Conservation (phyloP, 1,140 invertebrate species). For the Pogonognathellus flavescens region DNA sequence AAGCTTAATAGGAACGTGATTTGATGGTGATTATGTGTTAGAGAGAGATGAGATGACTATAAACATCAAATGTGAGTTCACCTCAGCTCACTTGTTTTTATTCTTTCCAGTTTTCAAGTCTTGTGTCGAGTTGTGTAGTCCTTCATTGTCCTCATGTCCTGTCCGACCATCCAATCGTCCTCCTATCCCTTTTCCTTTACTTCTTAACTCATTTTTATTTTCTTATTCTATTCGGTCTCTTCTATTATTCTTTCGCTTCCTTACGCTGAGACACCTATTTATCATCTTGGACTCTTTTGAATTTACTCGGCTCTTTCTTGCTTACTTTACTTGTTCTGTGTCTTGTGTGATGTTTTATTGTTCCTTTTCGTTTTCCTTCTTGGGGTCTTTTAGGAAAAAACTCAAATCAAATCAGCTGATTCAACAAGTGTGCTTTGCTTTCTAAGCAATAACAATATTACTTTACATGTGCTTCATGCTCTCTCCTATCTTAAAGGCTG, state of each 20-base stretch:
- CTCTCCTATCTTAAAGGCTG: too few species aligned
- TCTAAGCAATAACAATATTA: background rate
- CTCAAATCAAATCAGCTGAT: slow-evolving; percentile 42
- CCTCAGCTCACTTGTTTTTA: background rate
- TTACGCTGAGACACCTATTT: slow-evolving; percentile 28
- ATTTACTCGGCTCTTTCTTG: slow-evolving; percentile 32
- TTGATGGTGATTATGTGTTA: slow-evolving; percentile 32
- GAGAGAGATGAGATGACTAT: slow-evolving; percentile 27
- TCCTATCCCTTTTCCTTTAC: background rate
- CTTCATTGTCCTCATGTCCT: slow-evolving; percentile 31
- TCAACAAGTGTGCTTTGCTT: slow-evolving; percentile 40
- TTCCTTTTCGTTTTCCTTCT: slow-evolving; percentile 13
- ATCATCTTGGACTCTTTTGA: slow-evolving; percentile 10
- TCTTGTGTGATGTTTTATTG: background rate
- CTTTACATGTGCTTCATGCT: background rate
- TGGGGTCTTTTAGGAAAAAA: slow-evolving; percentile 34
- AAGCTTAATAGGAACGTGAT: slow-evolving; percentile 15
- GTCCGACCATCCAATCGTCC: background rate
- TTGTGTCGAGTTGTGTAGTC: slow-evolving; percentile 25
- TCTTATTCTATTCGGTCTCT: slow-evolving; percentile 23
- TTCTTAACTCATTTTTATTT: slow-evolving; percentile 26
- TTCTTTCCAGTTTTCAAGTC: slow-evolving; percentile 19
- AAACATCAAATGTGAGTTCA: slow-evolving; percentile 46
- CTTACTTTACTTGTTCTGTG: slow-evolving; percentile 21
- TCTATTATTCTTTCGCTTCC: slow-evolving; percentile 12